Evolutionary conservation across 2,797 vertebrate genomes (phyloP).

Genomic region (Furcifer pardalis): DNA sequence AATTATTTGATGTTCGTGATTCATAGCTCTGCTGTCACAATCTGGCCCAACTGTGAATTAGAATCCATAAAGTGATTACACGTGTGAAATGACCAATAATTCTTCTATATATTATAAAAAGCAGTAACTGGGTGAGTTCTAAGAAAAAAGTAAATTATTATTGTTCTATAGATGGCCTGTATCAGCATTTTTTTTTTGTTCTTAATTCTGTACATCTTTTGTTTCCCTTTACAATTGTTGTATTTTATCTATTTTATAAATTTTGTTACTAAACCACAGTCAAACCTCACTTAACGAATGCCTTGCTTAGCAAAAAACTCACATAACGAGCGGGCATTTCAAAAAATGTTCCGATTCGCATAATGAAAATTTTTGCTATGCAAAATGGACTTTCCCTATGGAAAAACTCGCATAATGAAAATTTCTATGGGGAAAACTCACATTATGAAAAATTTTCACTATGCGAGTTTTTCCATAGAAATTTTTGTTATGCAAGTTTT

Average conservation of each 20-base stretch:
- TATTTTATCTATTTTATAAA: slow-evolving; percentile 5
- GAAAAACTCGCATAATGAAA: no score
- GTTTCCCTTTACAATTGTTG: slow-evolving; percentile 18
- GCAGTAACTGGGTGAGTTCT: background rate
- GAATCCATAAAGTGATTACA: background rate
- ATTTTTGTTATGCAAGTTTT: no score
- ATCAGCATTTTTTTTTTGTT: background rate
- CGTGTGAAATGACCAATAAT: background rate
- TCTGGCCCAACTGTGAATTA: background rate
- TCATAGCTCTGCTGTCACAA: background rate
- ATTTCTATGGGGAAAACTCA: no score
- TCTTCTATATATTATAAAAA: background rate
- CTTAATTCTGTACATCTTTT: background rate
- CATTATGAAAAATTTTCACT: no score
- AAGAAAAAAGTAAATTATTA: background rate
- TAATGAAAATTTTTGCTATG: no score
- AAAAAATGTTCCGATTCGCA: no score
- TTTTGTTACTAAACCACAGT: slow-evolving; percentile 53
- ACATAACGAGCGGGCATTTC: no score
- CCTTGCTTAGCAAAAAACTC: no score
- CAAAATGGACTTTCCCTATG: no score
- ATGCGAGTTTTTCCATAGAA: no score
- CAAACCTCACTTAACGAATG: no score
- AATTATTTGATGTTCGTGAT: background rate
- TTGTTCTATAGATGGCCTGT: background rate